These are phyloP conservation scores for Platynereis dumerilii DNA, from an alignment of 2,888 invertebrate genomes.

Conservation along the genomic window DNA sequence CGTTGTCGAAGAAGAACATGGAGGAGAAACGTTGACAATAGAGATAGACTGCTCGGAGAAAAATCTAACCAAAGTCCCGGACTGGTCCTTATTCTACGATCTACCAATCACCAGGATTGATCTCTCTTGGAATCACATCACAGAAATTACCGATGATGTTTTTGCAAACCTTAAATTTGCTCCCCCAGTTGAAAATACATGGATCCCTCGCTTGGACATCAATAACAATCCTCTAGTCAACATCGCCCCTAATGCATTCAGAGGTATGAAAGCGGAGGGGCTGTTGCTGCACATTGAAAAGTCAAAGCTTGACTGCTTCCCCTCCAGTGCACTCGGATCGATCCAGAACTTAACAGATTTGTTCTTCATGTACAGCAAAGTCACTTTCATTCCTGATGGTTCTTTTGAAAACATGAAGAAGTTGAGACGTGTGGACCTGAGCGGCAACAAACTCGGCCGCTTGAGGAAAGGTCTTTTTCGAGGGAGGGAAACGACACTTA, in stretches of 20 bases:
- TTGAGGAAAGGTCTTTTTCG: neutral
- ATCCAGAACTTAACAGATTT: slow-evolving; percentile 2
- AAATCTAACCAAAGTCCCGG: slow-evolving; percentile 1
- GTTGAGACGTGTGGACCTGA: neutral
- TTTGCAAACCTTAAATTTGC: neutral
- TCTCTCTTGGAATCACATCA: neutral
- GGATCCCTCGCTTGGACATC: slow-evolving; percentile 6
- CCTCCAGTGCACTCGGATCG: neutral
- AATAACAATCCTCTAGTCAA: neutral
- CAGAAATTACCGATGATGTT: neutral
- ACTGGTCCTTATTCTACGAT: neutral
- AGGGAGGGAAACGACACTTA: neutral
- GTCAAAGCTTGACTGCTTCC: neutral
- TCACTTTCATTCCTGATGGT: neutral
- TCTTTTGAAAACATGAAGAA: neutral
- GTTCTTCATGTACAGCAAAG: slow-evolving; percentile 5
- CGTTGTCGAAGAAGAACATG: neutral
- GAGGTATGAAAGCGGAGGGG: slow-evolving; percentile 1
- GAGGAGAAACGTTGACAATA: neutral
- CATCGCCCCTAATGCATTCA: neutral
- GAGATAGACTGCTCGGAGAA: slow-evolving; percentile 6
- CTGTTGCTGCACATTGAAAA: slow-evolving; percentile 1
- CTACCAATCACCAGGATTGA: slow-evolving; percentile 3
- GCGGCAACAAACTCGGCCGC: slow-evolving; percentile 1
- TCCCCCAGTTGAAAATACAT: neutral